A percentile compares a stretch with the other conserved stretches of the same genome.
Evolutionary conservation across 2,113 vertebrate genomes (phyloP).

Genomic region (Felis chaus): DNA sequence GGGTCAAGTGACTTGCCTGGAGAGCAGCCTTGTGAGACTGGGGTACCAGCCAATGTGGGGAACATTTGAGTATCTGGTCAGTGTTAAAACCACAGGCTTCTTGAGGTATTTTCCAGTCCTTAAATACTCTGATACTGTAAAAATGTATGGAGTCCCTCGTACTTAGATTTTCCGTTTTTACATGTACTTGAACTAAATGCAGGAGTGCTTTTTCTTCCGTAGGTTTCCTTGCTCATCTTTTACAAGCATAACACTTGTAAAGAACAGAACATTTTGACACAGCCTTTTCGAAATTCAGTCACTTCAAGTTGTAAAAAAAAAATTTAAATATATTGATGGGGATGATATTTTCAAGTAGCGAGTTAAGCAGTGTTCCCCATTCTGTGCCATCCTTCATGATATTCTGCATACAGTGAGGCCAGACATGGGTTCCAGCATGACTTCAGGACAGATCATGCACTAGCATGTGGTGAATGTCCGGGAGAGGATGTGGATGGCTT

Average conservation of each 20-base stretch:
- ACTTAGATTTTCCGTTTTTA: not conserved
- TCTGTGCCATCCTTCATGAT: too few species aligned
- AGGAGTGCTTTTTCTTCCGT: not conserved
- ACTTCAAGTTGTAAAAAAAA: not conserved
- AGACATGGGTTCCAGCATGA: not conserved
- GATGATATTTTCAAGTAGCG: not conserved
- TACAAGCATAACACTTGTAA: not conserved
- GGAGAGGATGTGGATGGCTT: not conserved
- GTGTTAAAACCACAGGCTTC: not conserved
- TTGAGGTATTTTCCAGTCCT: not conserved
- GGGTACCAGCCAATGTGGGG: not conserved
- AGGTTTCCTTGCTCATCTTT: not conserved
- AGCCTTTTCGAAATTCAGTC: conserved; percentile 33
- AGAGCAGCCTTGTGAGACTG: not conserved
- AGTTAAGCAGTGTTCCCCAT: too few species aligned
- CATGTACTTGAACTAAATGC: not conserved
- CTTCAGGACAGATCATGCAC: not conserved
- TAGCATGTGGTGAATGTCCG: not conserved
- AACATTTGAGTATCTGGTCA: not conserved
- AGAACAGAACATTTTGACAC: conserved; percentile 40
- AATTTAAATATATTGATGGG: too few species aligned
- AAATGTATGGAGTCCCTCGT: not conserved
- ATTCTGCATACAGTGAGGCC: fast-evolving
- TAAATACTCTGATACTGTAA: not conserved
- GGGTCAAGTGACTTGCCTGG: not conserved